phyloP scores from a whole-genome alignment of 2,888 invertebrate species.

The Andrena praecox region DNA sequence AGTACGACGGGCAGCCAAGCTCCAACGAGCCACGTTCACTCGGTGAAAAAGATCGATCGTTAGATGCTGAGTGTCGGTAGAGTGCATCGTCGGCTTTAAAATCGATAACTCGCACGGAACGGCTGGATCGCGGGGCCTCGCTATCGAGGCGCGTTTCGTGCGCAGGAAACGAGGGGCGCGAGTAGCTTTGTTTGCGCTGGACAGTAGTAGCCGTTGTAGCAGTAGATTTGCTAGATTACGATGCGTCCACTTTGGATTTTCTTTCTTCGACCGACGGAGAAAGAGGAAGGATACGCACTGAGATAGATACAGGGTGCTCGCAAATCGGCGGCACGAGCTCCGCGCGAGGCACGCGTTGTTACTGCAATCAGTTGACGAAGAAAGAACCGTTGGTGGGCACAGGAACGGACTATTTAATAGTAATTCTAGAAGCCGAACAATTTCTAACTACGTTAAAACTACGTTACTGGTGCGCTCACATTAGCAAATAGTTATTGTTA shows the following conservation, averaged over 20 bases:
- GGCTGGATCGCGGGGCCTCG: conserved; percentile 1
- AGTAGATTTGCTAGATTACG: conserved; percentile 5
- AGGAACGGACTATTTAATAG: too few relatives aligned
- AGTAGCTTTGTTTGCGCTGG: neutral
- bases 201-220: conserved; percentile 1
- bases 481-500: too few relatives aligned
- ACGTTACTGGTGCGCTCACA: too few relatives aligned
- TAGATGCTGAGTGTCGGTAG: conserved; percentile 12
- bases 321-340: neutral
- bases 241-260: neutral
- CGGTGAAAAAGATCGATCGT: conserved; percentile 3
- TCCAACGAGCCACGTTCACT: conserved; percentile 7
- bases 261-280: neutral
- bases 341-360: neutral
- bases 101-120: conserved; percentile 30
- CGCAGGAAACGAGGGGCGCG: neutral
- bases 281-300: neutral
- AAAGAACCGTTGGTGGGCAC: too few relatives aligned
- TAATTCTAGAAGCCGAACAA: too few relatives aligned
- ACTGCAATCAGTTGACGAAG: too few relatives aligned
- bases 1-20: conserved; percentile 51
- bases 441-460: too few relatives aligned
- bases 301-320: neutral
- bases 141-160: neutral
- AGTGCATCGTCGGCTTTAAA: conserved; percentile 42